phyloP scores from a whole-genome alignment of 2,888 invertebrate genomes.

The Callyntrura guangdongensis region DNA sequence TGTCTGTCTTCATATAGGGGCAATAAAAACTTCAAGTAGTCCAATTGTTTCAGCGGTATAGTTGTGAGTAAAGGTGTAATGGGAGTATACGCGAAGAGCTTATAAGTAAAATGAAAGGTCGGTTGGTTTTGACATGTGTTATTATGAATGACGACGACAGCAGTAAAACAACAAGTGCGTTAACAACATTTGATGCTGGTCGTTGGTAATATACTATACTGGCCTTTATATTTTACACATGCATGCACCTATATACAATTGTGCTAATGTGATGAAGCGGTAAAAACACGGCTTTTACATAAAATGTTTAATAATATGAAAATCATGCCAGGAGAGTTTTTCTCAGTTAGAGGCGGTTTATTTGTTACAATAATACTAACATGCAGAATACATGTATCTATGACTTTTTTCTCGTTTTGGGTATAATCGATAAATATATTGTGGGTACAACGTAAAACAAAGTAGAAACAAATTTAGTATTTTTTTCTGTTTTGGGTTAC shows the following conservation, averaged over 20 bases:
- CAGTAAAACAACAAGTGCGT: constrained; percentile 27
- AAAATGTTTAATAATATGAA: background rate
- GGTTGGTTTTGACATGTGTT: background rate
- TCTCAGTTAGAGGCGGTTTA: background rate
- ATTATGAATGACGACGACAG: constrained; percentile 48
- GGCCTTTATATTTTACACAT: background rate
- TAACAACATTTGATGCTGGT: background rate
- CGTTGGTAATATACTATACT: background rate
- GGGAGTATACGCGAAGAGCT: background rate
- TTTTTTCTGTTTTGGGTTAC: background rate
- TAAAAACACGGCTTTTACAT: background rate
- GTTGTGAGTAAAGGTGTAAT: too few species aligned
- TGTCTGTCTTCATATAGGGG: constrained; percentile 8
- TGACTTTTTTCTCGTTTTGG: constrained; percentile 2
- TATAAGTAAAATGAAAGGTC: constrained; percentile 35
- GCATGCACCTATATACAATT: background rate
- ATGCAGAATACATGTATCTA: background rate
- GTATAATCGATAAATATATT: constrained; percentile 8
- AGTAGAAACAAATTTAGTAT: constrained; percentile 44
- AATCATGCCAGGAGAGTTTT: background rate
- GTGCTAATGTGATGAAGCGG: constrained; percentile 13
- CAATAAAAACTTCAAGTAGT: constrained; percentile 33
- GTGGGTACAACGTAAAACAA: background rate
- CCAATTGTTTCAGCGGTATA: constrained; percentile 13
- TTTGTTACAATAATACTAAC: constrained; percentile 22